A percentile compares a stretch with the other conserved stretches of the same genome.
Evolutionary conservation across 2,797 vertebrate genomes (phyloP).

Genomic region (Alcedo quadribrachys): DNA sequence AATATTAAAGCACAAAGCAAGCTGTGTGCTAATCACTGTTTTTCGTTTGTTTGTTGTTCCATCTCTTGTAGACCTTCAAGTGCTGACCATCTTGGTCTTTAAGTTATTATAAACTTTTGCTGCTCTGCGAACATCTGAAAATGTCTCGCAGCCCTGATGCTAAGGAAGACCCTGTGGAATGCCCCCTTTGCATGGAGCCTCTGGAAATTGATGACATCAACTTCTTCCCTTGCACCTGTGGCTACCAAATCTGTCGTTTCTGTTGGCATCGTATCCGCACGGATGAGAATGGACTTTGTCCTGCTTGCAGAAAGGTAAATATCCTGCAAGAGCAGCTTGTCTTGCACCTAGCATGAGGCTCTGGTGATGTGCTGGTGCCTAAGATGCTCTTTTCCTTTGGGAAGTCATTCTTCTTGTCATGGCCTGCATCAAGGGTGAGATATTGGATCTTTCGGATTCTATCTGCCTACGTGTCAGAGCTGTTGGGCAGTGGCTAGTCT

Average conservation of each 20-base stretch:
- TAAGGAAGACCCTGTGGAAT: conserved; percentile 99
- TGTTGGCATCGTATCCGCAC: conserved; percentile 99
- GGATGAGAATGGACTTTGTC: conserved; percentile 99
- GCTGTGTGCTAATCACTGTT: neutral
- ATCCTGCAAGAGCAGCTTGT: conserved; percentile 11
- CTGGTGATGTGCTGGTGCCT: conserved; percentile 13
- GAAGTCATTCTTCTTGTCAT: neutral
- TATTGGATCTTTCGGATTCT: neutral
- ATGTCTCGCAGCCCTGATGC: conserved; percentile 99
- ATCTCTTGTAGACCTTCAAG: conserved; percentile 71
- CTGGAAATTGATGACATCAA: conserved; percentile 99
- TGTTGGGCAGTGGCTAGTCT: neutral
- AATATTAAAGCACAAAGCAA: neutral
- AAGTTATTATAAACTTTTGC: conserved; percentile 85
- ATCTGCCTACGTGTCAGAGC: neutral
- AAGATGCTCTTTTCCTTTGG: neutral
- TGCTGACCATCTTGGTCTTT: conserved; percentile 75
- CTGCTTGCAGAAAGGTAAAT: conserved; percentile 98
- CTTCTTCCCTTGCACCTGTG: conserved; percentile 99
- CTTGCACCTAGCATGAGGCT: neutral
- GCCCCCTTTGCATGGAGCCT: conserved; percentile 99
- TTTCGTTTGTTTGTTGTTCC: neutral
- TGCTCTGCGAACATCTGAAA: conserved; percentile 78
- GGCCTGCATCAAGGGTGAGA: conserved; percentile 3
- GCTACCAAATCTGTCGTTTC: conserved; percentile 99